Percentiles rank a stretch among this genome's conserved stretches.
Evolutionary conservation across 2,113 vertebrate genomes (phyloP).

Genomic region (Platichthys flesus): DNA sequence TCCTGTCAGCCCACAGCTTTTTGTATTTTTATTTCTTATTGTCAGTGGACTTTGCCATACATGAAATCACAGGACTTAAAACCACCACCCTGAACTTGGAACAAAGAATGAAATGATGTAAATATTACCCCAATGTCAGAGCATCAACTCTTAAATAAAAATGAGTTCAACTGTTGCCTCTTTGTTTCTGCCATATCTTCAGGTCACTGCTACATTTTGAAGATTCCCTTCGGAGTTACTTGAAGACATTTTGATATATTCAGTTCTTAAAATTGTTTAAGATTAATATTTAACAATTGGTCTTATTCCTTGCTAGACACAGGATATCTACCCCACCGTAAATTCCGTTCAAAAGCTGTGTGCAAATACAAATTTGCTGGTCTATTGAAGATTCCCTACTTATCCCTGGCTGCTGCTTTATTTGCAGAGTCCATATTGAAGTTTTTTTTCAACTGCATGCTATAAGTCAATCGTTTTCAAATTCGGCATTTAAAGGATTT

Average conservation of each 20-base stretch:
- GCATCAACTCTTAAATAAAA: slow-evolving; percentile 75
- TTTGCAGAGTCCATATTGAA: too few relatives aligned
- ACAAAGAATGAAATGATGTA: slow-evolving; percentile 56
- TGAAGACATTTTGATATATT: neutral
- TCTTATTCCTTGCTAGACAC: too few relatives aligned
- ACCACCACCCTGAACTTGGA: slow-evolving; percentile 37
- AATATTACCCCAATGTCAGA: slow-evolving; percentile 64
- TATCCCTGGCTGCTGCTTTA: too few relatives aligned
- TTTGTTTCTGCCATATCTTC: slow-evolving; percentile 11
- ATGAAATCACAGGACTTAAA: slow-evolving; percentile 46
- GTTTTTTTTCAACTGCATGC: too few relatives aligned
- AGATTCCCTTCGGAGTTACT: neutral
- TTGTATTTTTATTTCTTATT: slow-evolving; percentile 61
- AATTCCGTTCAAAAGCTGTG: too few relatives aligned
- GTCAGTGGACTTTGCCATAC: slow-evolving; percentile 50
- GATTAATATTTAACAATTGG: too few relatives aligned
- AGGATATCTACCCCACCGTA: too few relatives aligned
- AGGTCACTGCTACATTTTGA: neutral
- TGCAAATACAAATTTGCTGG: too few relatives aligned
- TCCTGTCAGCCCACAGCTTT: slow-evolving; percentile 51
- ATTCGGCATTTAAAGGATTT: too few relatives aligned
- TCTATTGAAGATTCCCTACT: too few relatives aligned
- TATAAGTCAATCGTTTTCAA: too few relatives aligned
- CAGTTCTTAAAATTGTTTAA: neutral
- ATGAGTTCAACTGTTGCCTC: slow-evolving; percentile 56